Evolutionary conservation across 2,888 invertebrate genomes (phyloP).

Genomic region (Gisinianus flammeolus): DNA sequence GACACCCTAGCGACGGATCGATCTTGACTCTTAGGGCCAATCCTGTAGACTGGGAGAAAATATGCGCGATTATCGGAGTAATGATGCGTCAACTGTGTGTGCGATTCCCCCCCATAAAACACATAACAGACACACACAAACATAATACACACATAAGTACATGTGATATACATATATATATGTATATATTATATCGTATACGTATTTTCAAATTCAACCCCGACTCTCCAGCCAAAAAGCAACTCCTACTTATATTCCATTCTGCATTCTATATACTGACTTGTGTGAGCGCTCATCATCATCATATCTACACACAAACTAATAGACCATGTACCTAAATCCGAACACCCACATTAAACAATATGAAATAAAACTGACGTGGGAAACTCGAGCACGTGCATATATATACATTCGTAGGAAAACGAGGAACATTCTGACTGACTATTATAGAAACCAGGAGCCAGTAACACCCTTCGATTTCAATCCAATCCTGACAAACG

Average conservation of each 20-base stretch:
- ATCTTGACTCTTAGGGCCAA: slow-evolving; percentile 46
- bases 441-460: neutral
- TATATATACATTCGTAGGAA: no score
- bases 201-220: slow-evolving; percentile 4
- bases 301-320: slow-evolving; percentile 11
- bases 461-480: neutral
- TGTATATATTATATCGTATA: no score
- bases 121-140: neutral
- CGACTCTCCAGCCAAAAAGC: neutral
- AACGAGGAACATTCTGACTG: no score
- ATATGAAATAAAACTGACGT: neutral
- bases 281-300: no score
- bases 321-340: neutral
- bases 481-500: neutral
- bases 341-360: neutral
- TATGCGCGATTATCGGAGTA: slow-evolving; percentile 55
- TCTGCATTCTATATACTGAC: no score
- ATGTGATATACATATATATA: no score
- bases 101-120: neutral
- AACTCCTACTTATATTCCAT: neutral
- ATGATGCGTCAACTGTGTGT: slow-evolving; percentile 51
- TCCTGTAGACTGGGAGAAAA: slow-evolving; percentile 43
- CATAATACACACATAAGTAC: neutral
- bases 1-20: slow-evolving; percentile 50
- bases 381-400: neutral